These are phyloP conservation scores for Spermophilus dauricus DNA, from an alignment of 2,113 vertebrate species.

Conservation along the genomic window DNA sequence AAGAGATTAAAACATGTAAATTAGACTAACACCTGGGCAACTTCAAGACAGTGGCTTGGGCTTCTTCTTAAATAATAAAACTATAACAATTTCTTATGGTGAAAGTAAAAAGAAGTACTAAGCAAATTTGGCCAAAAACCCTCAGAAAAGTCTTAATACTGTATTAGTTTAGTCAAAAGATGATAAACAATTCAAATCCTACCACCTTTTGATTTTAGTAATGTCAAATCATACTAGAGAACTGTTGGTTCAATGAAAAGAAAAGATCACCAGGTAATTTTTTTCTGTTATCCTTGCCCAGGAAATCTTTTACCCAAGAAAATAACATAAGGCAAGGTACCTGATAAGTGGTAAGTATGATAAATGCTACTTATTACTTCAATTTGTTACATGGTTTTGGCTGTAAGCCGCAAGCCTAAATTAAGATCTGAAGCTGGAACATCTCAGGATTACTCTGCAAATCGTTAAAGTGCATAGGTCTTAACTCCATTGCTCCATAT, in stretches of 20 bases:
- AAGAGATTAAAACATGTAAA: conserved; percentile 21
- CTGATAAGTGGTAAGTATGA: neutral
- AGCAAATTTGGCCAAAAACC: neutral
- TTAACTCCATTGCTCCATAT: neutral
- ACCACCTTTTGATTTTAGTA: neutral
- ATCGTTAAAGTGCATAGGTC: neutral
- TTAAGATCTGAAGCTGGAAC: neutral
- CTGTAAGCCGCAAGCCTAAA: neutral
- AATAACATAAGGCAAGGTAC: neutral
- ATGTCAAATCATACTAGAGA: neutral
- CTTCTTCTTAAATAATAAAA: conserved; percentile 29
- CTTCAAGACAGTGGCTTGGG: neutral
- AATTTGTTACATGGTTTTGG: neutral
- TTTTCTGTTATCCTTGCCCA: neutral
- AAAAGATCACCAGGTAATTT: neutral
- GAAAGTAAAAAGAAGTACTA: neutral
- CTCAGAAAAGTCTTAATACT: neutral
- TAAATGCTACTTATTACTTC: neutral
- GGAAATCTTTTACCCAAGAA: conserved; percentile 1
- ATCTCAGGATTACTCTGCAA: conserved; percentile 21
- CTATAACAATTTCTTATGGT: neutral
- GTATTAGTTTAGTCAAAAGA: neutral
- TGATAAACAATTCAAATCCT: neutral
- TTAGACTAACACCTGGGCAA: neutral
- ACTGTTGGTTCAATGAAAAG: neutral